Evolutionary conservation across 2,797 vertebrate genomes (phyloP).

Genomic region (Pseudocheirus occidentalis): DNA sequence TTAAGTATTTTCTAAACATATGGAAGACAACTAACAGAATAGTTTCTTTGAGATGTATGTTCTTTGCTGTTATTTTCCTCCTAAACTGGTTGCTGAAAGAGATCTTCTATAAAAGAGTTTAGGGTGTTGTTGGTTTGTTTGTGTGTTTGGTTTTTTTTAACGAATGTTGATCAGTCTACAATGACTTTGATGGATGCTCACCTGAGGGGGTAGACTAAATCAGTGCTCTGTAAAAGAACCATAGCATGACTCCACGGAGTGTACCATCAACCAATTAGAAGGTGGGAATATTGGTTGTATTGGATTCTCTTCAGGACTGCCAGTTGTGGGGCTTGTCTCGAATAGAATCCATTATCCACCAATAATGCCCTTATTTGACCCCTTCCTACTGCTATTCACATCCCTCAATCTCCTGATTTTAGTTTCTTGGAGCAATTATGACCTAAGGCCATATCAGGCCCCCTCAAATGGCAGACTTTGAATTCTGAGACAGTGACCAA

Average conservation of each 20-base stretch:
- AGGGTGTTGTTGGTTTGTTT: not conserved
- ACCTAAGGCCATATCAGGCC: not conserved
- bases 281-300: not conserved
- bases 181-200: not conserved
- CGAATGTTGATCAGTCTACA: not conserved
- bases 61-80: not conserved
- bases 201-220: not conserved
- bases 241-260: not conserved
- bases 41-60: conserved; percentile 7
- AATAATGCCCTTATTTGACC: not conserved
- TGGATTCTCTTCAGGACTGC: not conserved
- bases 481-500: not conserved
- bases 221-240: not conserved
- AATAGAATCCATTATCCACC: not conserved
- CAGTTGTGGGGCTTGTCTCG: not conserved
- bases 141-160: not conserved
- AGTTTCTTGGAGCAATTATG: not conserved
- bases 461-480: not conserved
- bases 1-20: conserved; percentile 66
- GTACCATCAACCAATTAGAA: not conserved
- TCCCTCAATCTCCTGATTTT: not conserved
- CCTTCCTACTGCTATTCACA: not conserved
- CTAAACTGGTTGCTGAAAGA: not conserved
- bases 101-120: not conserved
- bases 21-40: conserved; percentile 62